phyloP scores from a whole-genome alignment of 1,140 invertebrate species.

The Scylla paramamosain region DNA sequence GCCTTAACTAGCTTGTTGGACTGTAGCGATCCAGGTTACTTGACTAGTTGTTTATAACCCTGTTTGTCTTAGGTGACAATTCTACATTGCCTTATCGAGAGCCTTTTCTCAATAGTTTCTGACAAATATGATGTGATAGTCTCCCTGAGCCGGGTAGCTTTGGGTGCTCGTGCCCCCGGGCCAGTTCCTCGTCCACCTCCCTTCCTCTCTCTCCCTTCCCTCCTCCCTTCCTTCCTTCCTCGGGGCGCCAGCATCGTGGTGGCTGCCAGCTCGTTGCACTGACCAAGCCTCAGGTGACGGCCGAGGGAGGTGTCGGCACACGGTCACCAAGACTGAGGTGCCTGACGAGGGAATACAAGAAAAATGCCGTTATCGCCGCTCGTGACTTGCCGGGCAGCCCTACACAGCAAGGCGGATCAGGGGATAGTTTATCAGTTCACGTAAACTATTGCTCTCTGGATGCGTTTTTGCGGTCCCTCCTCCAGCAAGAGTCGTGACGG shows the following conservation, averaged over 20 bases:
- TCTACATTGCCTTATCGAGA: conserved; percentile 72
- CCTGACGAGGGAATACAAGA: background rate
- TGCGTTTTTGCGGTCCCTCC: background rate
- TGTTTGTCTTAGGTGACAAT: conserved; percentile 57
- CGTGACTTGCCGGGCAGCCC: conserved; percentile 5
- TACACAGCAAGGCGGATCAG: conserved; percentile 28
- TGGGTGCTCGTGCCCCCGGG: background rate
- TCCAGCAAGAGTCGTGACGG: background rate
- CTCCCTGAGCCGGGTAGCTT: conserved; percentile 42
- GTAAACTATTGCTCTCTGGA: conserved; percentile 22
- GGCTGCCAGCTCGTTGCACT: background rate
- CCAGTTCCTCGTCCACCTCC: conserved; percentile 4
- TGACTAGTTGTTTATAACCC: conserved; percentile 40
- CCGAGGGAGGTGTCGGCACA: background rate
- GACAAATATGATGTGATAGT: conserved; percentile 72
- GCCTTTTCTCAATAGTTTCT: conserved; percentile 71
- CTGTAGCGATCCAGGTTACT: conserved; percentile 56
- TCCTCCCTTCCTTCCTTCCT: background rate
- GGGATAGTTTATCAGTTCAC: conserved; percentile 22
- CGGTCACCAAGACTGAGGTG: background rate
- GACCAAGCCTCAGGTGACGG: conserved; percentile 16
- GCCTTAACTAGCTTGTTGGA: conserved; percentile 72
- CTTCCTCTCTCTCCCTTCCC: background rate
- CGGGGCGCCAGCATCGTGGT: background rate
- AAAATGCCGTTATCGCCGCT: conserved; percentile 61